Percentiles rank a stretch among this genome's conserved stretches.
Conservation (phyloP, 2,888 invertebrate species). For the Stenodera caucasica region DNA sequence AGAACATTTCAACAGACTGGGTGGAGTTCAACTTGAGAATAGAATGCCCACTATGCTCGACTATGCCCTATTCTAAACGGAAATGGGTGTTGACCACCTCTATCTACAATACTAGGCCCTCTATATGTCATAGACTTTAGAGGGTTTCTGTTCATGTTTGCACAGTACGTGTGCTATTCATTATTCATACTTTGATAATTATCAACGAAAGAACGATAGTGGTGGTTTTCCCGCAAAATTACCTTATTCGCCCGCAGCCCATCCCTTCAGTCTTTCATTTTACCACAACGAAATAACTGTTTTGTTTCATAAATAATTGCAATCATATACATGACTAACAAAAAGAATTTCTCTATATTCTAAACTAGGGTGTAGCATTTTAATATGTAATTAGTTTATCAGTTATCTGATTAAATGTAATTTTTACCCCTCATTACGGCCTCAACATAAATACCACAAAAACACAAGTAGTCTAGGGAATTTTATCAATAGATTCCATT, state of each 20-base stretch:
- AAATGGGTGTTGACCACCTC: slow-evolving; percentile 25
- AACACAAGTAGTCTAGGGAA: too few relatives aligned
- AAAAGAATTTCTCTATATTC: not conserved
- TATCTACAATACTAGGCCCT: slow-evolving; percentile 2
- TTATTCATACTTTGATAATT: slow-evolving; percentile 45
- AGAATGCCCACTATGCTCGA: slow-evolving; percentile 18
- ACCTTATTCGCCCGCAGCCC: slow-evolving; percentile 14
- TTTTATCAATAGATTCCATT: not conserved
- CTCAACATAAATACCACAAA: too few relatives aligned
- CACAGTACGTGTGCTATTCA: slow-evolving; percentile 41
- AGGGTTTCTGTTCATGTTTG: slow-evolving; percentile 34
- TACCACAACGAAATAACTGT: slow-evolving; percentile 15
- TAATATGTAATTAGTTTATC: slow-evolving; percentile 7
- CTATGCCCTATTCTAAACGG: slow-evolving; percentile 16
- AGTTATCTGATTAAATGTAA: not conserved
- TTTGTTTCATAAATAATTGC: slow-evolving; percentile 22
- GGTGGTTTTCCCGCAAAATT: slow-evolving; percentile 17
- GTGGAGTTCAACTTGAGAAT: slow-evolving; percentile 26
- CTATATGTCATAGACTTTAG: slow-evolving; percentile 23
- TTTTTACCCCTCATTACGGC: not conserved
- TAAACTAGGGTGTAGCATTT: slow-evolving; percentile 5
- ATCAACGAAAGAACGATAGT: slow-evolving; percentile 38
- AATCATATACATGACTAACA: slow-evolving; percentile 6
- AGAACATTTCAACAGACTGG: slow-evolving; percentile 26
- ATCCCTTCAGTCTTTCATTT: not conserved